Percentiles rank a stretch among this genome's conserved stretches.
These are phyloP conservation scores for Coecobrya sp. DNA, from an alignment of 2,888 invertebrate species.

Conservation along the genomic window DNA sequence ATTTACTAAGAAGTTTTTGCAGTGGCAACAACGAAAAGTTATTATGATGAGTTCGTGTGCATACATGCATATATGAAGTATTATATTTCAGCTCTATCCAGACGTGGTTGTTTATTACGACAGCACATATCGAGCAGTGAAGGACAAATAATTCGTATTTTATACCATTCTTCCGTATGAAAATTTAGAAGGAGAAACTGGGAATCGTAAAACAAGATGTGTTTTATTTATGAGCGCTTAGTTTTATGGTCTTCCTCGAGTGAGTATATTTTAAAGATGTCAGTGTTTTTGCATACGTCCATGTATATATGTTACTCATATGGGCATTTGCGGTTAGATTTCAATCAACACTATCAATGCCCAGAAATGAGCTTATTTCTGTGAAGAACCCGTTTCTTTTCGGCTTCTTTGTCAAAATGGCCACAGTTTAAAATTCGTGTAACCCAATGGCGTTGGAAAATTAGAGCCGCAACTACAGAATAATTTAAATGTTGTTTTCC, in stretches of 20 bases:
- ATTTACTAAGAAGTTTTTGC: neutral
- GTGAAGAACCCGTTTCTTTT: neutral
- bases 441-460: no score
- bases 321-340: constrained; percentile 54
- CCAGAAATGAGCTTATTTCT: neutral
- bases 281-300: constrained; percentile 34
- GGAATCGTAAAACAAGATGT: constrained; percentile 64
- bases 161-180: constrained; percentile 9
- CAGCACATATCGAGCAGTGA: constrained; percentile 16
- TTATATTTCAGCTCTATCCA: neutral
- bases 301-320: constrained; percentile 6
- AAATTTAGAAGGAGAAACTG: constrained; percentile 23
- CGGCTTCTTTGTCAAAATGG: neutral
- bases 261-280: constrained; percentile 7
- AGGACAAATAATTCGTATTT: constrained; percentile 25
- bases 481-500: neutral
- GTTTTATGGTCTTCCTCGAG: constrained; percentile 25
- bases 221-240: constrained; percentile 71
- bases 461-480: no score
- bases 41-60: neutral
- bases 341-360: constrained; percentile 44
- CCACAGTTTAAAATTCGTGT: neutral
- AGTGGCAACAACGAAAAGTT: neutral
- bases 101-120: neutral
- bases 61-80: constrained; percentile 32